Conservation (phyloP, 2,888 invertebrate genomes). For the Pyrochroa serraticornis region DNA sequence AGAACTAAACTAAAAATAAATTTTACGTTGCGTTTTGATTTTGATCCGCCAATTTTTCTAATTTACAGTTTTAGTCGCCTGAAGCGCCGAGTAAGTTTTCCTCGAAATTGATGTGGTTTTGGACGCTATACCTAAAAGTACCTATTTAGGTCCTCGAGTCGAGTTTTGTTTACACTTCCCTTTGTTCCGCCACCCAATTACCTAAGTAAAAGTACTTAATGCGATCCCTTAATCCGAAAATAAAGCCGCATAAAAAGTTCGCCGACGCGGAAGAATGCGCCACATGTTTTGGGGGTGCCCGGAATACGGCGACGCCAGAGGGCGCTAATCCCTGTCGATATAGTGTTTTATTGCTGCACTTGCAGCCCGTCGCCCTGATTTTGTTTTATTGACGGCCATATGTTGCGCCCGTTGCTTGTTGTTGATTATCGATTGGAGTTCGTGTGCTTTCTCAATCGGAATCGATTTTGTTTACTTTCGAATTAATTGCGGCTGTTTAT, state of each 20-base stretch:
- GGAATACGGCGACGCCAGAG: slow-evolving; percentile 31
- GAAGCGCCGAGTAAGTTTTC: too few relatives aligned
- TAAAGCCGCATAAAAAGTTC: slow-evolving; percentile 48
- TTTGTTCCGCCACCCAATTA: slow-evolving; percentile 7
- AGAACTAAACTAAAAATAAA: too few relatives aligned
- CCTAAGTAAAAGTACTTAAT: slow-evolving; percentile 36
- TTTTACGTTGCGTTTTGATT: too few relatives aligned
- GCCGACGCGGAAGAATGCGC: slow-evolving; percentile 53
- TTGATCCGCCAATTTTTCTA: too few relatives aligned
- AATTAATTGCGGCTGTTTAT: slow-evolving; percentile 43
- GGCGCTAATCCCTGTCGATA: slow-evolving; percentile 47
- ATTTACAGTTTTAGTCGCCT: too few relatives aligned
- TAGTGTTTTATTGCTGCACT: slow-evolving; percentile 48
- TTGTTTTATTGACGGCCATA: slow-evolving; percentile 52
- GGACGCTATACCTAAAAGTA: not conserved
- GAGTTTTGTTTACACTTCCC: not conserved
- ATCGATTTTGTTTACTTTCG: slow-evolving; percentile 42
- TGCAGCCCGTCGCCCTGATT: slow-evolving; percentile 45
- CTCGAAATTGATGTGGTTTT: too few relatives aligned
- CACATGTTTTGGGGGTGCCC: slow-evolving; percentile 49
- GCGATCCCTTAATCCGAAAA: slow-evolving; percentile 42
- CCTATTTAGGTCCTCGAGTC: not conserved
- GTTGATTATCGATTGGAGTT: slow-evolving; percentile 15
- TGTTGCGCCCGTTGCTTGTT: slow-evolving; percentile 39
- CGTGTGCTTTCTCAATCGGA: slow-evolving; percentile 37